Conservation (phyloP, 1,140 invertebrate species). For the Scaptomyza montana region DNA sequence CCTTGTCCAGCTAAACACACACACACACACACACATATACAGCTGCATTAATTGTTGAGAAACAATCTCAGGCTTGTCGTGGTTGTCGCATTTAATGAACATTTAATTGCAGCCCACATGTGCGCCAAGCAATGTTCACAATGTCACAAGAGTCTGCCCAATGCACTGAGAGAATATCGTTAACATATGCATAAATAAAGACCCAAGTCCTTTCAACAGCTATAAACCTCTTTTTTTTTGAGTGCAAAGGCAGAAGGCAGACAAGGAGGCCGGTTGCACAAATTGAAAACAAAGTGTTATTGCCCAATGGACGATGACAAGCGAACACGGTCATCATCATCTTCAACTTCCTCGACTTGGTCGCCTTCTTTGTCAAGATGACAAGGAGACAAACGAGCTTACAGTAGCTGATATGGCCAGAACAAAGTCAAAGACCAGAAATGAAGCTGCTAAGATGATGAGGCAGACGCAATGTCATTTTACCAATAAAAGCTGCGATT, state of each 20-base stretch:
- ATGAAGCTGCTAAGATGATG: slow-evolving; percentile 3
- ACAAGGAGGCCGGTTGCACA: slow-evolving; percentile 26
- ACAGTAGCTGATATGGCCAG: slow-evolving; percentile 48
- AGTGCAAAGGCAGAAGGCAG: not conserved
- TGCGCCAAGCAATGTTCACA: slow-evolving; percentile 49
- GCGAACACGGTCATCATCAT: slow-evolving; percentile 24
- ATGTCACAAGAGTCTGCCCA: not conserved
- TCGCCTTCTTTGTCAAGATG: slow-evolving; percentile 13
- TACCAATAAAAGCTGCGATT: slow-evolving; percentile 56
- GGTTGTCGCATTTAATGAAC: slow-evolving; percentile 72
- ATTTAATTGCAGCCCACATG: slow-evolving; percentile 74
- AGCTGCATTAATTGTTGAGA: slow-evolving; percentile 62
- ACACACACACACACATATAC: too few relatives aligned
- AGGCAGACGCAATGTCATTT: slow-evolving; percentile 29
- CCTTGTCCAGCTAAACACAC: slow-evolving; percentile 33
- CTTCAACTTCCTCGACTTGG: not conserved
- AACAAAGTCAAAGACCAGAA: slow-evolving; percentile 35
- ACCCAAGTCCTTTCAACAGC: too few relatives aligned
- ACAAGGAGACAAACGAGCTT: slow-evolving; percentile 53
- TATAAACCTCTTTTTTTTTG: not conserved
- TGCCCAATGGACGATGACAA: slow-evolving; percentile 30
- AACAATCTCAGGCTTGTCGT: slow-evolving; percentile 56
- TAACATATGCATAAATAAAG: too few relatives aligned
- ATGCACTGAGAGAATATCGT: not conserved
- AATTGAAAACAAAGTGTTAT: slow-evolving; percentile 71